phyloP scores from a whole-genome alignment of 2,797 vertebrate genomes.

The Ciconia nigra region DNA sequence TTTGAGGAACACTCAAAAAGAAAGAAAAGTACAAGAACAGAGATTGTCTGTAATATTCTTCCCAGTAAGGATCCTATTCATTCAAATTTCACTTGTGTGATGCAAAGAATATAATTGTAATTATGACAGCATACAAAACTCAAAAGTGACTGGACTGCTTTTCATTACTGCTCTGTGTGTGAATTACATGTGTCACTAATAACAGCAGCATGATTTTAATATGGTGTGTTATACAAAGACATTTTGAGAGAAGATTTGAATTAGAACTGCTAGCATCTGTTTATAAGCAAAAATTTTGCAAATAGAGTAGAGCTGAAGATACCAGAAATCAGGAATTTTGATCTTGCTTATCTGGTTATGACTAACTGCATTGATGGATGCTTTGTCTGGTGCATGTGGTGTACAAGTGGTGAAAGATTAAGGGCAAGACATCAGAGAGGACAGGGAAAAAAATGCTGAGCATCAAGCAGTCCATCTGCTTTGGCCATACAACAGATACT shows the following conservation, averaged over 20 bases:
- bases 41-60: not conserved
- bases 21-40: not conserved
- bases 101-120: not conserved
- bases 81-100: slow-evolving; percentile 11
- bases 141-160: slow-evolving; percentile 12
- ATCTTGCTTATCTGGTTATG: slow-evolving; percentile 16
- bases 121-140: slow-evolving; percentile 2
- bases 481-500: slow-evolving; percentile 26
- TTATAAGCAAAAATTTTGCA: not conserved
- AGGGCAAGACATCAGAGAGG: slow-evolving; percentile 48
- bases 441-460: not conserved
- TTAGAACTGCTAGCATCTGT: slow-evolving; percentile 7
- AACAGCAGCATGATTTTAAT: slow-evolving; percentile 16
- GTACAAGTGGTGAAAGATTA: slow-evolving; percentile 12
- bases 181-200: slow-evolving; percentile 26
- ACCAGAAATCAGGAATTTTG: not conserved
- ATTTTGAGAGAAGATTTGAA: slow-evolving; percentile 31
- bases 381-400: not conserved
- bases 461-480: slow-evolving; percentile 5
- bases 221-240: not conserved
- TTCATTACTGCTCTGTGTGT: slow-evolving; percentile 39
- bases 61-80: not conserved
- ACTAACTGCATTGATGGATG: not conserved
- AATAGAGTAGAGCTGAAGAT: not conserved
- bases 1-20: not conserved